Percentiles rank a stretch among this genome's conserved stretches.
These are phyloP conservation scores for Strigops habroptila DNA, from an alignment of 2,113 vertebrate species.

Conservation along the genomic window DNA sequence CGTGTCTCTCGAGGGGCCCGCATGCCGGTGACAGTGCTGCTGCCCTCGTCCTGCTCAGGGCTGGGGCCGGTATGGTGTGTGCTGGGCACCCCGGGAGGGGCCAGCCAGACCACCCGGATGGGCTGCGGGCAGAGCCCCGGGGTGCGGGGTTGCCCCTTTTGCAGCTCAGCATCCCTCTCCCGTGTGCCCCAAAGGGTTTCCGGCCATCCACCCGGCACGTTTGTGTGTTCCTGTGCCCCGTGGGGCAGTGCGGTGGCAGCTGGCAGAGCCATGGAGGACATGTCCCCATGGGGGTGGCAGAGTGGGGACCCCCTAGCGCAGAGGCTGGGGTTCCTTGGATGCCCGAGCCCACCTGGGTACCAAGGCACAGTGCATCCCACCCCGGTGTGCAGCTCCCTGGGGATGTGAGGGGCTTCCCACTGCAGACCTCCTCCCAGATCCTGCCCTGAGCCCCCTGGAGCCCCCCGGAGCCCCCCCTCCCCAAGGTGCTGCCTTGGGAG, in stretches of 20 bases:
- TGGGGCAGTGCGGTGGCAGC: background rate
- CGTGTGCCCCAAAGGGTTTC: background rate
- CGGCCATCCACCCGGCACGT: accelerated
- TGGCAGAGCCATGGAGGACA: background rate
- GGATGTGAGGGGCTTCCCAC: background rate
- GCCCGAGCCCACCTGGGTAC: background rate
- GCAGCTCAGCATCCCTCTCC: background rate
- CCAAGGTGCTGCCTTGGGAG: background rate
- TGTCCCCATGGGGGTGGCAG: background rate
- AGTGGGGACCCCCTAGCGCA: background rate
- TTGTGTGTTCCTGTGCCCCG: background rate
- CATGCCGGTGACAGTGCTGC: background rate
- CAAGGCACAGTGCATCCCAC: background rate
- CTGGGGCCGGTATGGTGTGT: background rate
- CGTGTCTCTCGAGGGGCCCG: background rate
- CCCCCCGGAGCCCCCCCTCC: background rate
- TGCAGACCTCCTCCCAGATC: accelerated
- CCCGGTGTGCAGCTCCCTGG: background rate
- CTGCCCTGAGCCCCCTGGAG: background rate
- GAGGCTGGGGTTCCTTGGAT: background rate
- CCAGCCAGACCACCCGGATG: background rate
- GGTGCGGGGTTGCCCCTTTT: accelerated
- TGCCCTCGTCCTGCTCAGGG: background rate
- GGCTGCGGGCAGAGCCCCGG: background rate
- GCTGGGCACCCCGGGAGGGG: background rate